Conservation (phyloP, 2,113 vertebrate genomes). For the Himantopus leucocephalus region DNA sequence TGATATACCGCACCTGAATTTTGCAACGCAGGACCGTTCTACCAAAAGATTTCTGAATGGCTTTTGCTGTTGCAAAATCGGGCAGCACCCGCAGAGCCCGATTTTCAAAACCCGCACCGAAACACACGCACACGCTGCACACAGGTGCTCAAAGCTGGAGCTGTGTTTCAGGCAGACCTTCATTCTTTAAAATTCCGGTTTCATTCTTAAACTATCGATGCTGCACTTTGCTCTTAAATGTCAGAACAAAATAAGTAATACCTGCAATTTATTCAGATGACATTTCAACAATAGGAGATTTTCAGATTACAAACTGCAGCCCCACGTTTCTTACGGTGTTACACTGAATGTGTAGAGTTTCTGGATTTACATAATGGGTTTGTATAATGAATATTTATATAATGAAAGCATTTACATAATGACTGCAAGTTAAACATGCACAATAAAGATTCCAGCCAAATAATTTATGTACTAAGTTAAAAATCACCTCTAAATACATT, state of each 20-base stretch:
- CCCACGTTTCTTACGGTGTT: neutral
- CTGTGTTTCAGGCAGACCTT: neutral
- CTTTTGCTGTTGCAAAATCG: too few relatives aligned
- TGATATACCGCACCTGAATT: fast-evolving
- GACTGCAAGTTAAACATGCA: constrained; percentile 63
- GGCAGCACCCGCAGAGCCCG: neutral
- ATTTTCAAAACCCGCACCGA: neutral
- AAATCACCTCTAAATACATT: constrained; percentile 60
- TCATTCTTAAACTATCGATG: constrained; percentile 27
- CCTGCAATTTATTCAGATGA: constrained; percentile 67
- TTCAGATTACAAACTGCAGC: constrained; percentile 39
- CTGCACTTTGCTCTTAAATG: constrained; percentile 56
- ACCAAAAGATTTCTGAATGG: fast-evolving
- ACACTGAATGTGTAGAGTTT: constrained; percentile 25
- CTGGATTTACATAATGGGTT: constrained; percentile 70
- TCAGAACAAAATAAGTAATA: constrained; percentile 68
- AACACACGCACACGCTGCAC: neutral
- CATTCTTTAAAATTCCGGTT: neutral
- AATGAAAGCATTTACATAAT: constrained; percentile 66
- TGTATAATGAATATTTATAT: constrained; percentile 72
- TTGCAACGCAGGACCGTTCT: fast-evolving
- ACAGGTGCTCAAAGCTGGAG: neutral
- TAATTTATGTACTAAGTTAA: constrained; percentile 67
- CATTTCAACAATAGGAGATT: constrained; percentile 64
- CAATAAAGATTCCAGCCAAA: constrained; percentile 58